These are phyloP conservation scores for Saturnia japonica DNA, from an alignment of 2,888 invertebrate genomes.

Conservation along the genomic window DNA sequence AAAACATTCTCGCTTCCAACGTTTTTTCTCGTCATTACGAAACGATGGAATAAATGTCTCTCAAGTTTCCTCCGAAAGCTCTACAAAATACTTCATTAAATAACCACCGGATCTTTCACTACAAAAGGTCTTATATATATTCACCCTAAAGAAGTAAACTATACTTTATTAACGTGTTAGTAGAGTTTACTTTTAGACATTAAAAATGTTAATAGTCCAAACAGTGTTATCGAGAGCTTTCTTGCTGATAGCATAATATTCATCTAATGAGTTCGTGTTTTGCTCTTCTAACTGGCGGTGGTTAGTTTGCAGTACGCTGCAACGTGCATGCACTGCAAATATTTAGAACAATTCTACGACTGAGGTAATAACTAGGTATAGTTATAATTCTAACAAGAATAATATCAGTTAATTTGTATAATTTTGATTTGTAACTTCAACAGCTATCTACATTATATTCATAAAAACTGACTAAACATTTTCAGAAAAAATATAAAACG, in stretches of 20 bases:
- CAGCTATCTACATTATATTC: no score
- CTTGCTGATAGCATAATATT: constrained; percentile 39
- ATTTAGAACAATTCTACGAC: neutral
- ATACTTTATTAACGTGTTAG: neutral
- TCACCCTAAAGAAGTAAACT: neutral
- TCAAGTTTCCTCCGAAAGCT: constrained; percentile 30
- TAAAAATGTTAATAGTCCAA: constrained; percentile 23
- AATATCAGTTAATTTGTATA: no score
- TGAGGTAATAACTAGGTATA: neutral
- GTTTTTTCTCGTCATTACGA: constrained; percentile 28
- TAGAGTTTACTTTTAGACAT: neutral
- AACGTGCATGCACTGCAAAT: constrained; percentile 16
- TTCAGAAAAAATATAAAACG: no score
- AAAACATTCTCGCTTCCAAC: constrained; percentile 19
- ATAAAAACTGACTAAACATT: no score
- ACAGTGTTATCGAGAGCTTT: constrained; percentile 31
- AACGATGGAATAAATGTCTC: constrained; percentile 25
- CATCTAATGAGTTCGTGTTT: constrained; percentile 39
- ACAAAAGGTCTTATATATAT: constrained; percentile 20
- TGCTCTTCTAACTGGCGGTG: constrained; percentile 25
- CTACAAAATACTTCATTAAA: constrained; percentile 35
- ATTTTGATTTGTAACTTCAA: no score
- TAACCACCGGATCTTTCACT: constrained; percentile 24
- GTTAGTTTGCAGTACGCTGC: constrained; percentile 21
- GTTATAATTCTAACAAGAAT: no score